phyloP scores from a whole-genome alignment of 2,797 vertebrate species.

The Crypturellus tataupa region DNA sequence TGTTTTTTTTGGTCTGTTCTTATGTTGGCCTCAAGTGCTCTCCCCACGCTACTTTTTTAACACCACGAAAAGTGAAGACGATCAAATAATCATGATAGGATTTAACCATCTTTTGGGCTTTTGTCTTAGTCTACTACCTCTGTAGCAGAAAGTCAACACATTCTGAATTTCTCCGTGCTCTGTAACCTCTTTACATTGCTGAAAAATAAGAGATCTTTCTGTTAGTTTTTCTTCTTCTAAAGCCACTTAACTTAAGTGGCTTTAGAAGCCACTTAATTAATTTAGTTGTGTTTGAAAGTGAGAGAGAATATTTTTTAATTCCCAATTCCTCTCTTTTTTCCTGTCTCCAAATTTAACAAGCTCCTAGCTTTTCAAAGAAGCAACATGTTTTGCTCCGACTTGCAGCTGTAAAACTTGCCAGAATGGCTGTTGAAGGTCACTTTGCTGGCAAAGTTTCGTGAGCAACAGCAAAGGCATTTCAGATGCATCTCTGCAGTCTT shows the following conservation, averaged over 20 bases:
- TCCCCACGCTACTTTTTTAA: not conserved
- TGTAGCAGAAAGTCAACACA: not conserved
- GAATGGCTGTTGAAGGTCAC: constrained; percentile 35
- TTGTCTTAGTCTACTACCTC: not conserved
- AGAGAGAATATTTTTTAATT: not conserved
- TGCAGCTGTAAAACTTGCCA: constrained; percentile 33
- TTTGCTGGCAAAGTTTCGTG: constrained; percentile 39
- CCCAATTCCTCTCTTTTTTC: not conserved
- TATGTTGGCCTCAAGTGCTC: not conserved
- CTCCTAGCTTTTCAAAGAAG: not conserved
- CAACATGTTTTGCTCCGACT: not conserved
- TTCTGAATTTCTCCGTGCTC: not conserved
- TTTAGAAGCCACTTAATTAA: too few relatives aligned
- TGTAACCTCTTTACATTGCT: not conserved
- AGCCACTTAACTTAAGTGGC: too few relatives aligned
- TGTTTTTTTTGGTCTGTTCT: not conserved
- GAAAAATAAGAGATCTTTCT: not conserved
- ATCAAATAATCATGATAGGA: not conserved
- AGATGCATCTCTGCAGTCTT: not conserved
- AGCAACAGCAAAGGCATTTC: constrained; percentile 27
- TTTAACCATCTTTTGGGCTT: not conserved
- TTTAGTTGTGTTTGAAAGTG: not conserved
- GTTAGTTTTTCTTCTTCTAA: not conserved
- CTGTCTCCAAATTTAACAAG: not conserved
- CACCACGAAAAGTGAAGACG: not conserved